Conservation (phyloP, 2,888 invertebrate species). For the Galeopsomyia nigrocyanea region DNA sequence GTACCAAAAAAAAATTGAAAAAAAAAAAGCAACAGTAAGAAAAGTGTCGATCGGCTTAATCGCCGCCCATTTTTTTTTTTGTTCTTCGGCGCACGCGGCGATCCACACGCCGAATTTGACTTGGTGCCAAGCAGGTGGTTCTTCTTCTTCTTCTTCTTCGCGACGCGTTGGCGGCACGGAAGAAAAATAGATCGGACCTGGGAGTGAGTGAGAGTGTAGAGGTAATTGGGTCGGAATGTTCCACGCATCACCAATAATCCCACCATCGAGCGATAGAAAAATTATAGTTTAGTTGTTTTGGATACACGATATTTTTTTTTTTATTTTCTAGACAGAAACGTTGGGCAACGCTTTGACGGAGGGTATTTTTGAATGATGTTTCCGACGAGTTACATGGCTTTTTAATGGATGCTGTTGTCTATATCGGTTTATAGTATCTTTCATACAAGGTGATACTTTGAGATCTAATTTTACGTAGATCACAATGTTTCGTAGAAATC, state of each 20-base stretch:
- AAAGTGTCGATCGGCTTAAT: constrained; percentile 9
- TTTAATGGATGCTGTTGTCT: too few relatives aligned
- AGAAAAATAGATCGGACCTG: constrained; percentile 55
- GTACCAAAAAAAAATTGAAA: not conserved
- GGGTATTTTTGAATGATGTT: too few relatives aligned
- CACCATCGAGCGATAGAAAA: constrained; percentile 22
- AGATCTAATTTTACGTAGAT: too few relatives aligned
- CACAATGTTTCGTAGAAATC: too few relatives aligned
- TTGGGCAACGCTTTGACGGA: too few relatives aligned
- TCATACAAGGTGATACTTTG: too few relatives aligned
- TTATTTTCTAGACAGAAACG: not conserved
- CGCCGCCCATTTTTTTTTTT: constrained; percentile 15
- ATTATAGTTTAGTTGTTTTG: not conserved
- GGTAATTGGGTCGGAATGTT: constrained; percentile 65
- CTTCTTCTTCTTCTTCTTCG: constrained; percentile 56
- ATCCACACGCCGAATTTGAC: constrained; percentile 53
- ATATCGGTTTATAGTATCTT: too few relatives aligned
- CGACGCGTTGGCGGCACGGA: constrained; percentile 42
- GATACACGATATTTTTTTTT: not conserved
- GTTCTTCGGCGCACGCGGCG: not conserved
- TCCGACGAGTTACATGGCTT: too few relatives aligned
- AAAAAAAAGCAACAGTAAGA: not conserved
- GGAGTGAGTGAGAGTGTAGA: constrained; percentile 12
- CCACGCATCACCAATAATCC: constrained; percentile 64
- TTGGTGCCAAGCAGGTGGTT: constrained; percentile 67